Evolutionary conservation across 2,113 vertebrate species (phyloP).

Genomic region (Tyto alba): DNA sequence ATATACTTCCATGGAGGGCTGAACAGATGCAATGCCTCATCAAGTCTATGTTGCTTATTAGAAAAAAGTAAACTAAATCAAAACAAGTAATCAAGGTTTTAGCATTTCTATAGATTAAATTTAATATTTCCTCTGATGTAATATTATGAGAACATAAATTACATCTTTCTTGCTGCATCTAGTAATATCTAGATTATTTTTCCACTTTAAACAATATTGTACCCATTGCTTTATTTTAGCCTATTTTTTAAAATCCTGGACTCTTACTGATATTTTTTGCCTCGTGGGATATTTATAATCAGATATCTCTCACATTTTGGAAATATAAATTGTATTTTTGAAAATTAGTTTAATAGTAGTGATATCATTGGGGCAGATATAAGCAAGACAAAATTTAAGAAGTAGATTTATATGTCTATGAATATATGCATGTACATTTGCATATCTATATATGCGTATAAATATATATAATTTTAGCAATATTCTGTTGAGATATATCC

Average conservation of each 20-base stretch:
- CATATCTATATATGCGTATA: no score
- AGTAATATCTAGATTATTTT: background rate
- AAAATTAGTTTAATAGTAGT: background rate
- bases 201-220: background rate
- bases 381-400: background rate
- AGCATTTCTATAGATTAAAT: background rate
- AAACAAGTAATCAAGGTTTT: background rate
- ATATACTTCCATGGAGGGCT: background rate
- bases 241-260: background rate
- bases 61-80: background rate
- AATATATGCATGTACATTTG: background rate
- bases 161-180: background rate
- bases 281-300: background rate
- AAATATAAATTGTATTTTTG: background rate
- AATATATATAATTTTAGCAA: background rate
- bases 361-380: background rate
- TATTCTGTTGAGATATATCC: background rate
- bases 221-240: background rate
- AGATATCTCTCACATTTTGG: background rate
- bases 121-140: background rate
- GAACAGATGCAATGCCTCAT: background rate
- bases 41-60: background rate
- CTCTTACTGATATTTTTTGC: background rate
- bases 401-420: background rate
- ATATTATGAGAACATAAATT: background rate